These are phyloP conservation scores for Drosophila novamexicana DNA, from an alignment of 1,140 invertebrate genomes.

Conservation along the genomic window DNA sequence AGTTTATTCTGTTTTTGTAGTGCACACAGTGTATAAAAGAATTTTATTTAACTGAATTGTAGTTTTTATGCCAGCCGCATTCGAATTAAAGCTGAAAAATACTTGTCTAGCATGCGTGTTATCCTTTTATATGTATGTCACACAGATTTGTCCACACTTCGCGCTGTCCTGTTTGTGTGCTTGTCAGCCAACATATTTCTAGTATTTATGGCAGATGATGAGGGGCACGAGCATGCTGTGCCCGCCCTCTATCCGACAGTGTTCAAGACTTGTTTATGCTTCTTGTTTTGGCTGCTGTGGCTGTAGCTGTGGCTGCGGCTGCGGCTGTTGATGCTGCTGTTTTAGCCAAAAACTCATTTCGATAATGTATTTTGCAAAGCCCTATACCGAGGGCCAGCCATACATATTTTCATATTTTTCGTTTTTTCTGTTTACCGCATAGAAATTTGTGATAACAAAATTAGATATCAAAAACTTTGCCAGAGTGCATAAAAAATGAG, in stretches of 20 bases:
- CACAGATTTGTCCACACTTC: too few species aligned
- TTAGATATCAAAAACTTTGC: constrained; percentile 42
- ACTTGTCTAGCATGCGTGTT: constrained; percentile 16
- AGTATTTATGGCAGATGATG: constrained; percentile 36
- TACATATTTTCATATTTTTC: background rate
- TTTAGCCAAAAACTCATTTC: constrained; percentile 51
- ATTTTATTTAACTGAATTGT: constrained; percentile 20
- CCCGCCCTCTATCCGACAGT: background rate
- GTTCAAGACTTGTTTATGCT: constrained; percentile 49
- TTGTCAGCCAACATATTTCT: constrained; percentile 52
- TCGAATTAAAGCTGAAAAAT: constrained; percentile 36
- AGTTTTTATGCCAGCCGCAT: constrained; percentile 31
- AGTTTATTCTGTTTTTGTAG: too few species aligned
- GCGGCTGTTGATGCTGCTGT: constrained; percentile 22
- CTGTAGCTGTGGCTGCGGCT: background rate
- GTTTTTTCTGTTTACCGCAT: constrained; percentile 23
- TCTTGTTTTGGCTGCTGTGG: constrained; percentile 32
- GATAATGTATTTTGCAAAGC: constrained; percentile 46
- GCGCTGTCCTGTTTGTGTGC: constrained; percentile 7
- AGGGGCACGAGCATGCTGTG: background rate
- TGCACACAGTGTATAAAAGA: background rate
- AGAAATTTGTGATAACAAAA: constrained; percentile 48
- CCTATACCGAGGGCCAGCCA: constrained; percentile 10
- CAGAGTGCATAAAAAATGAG: constrained; percentile 51
- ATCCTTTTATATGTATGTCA: constrained; percentile 12